Conservation (phyloP, 1,140 invertebrate species). For the Bombus confusus region DNA sequence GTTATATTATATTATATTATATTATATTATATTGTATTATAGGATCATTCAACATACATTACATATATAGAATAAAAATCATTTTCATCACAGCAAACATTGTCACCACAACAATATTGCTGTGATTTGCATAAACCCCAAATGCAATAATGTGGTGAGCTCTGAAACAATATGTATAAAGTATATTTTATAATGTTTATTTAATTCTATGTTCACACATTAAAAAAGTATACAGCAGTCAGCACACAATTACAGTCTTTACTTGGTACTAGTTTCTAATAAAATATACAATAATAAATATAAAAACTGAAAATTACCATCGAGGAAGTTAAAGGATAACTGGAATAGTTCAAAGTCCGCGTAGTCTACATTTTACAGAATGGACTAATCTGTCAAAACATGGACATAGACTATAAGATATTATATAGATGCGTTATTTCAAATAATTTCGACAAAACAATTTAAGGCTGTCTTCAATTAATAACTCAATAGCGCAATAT, state of each 20-base stretch:
- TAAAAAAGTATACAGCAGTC: neutral
- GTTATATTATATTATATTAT: no score
- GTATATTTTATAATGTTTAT: neutral
- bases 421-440: neutral
- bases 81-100: conserved; percentile 48
- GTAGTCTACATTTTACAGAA: neutral
- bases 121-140: conserved; percentile 51
- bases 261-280: neutral
- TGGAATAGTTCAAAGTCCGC: neutral
- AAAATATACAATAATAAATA: neutral
- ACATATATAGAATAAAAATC: conserved; percentile 27
- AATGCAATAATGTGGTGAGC: conserved; percentile 43
- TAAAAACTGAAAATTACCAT: conserved; percentile 24
- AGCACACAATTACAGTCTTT: neutral
- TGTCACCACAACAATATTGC: conserved; percentile 55
- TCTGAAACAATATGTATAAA: conserved; percentile 35
- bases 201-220: neutral
- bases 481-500: neutral
- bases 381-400: conserved; percentile 24
- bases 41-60: conserved; percentile 25
- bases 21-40: neutral
- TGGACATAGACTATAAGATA: neutral
- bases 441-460: no score
- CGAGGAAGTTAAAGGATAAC: neutral
- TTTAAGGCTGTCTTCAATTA: neutral